phyloP scores from a whole-genome alignment of 2,888 invertebrate genomes.

The Adelognathus sp. region DNA sequence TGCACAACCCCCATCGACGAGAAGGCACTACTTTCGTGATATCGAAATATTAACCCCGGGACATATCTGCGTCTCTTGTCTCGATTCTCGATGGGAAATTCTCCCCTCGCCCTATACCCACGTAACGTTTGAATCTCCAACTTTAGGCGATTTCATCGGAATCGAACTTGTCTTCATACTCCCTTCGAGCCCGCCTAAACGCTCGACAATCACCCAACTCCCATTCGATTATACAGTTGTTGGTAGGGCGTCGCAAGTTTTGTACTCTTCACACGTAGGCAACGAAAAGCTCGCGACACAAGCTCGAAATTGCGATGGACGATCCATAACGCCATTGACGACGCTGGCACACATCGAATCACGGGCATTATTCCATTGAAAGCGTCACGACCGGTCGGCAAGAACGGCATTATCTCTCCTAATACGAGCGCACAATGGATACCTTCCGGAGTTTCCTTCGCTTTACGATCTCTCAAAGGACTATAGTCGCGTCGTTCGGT shows the following conservation, averaged over 20 bases:
- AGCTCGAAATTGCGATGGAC: background rate
- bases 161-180: constrained; percentile 5
- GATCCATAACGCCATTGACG: background rate
- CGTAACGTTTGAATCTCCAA: background rate
- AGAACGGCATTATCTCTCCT: background rate
- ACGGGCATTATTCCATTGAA: background rate
- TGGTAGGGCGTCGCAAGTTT: background rate
- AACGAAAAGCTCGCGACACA: too few species aligned
- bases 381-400: background rate
- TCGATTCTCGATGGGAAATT: background rate
- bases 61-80: background rate
- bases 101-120: constrained; percentile 8
- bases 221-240: background rate
- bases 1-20: background rate
- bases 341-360: background rate
- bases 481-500: constrained; percentile 15
- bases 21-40: constrained; percentile 1
- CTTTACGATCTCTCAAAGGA: constrained; percentile 24
- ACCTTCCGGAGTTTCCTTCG: constrained; percentile 1
- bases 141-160: background rate
- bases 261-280: too few species aligned
- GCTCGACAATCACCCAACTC: constrained; percentile 2
- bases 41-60: constrained; percentile 41
- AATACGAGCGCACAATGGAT: background rate
- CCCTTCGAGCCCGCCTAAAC: background rate